phyloP scores from a whole-genome alignment of 2,888 invertebrate species.

The Cephus sareptanus region DNA sequence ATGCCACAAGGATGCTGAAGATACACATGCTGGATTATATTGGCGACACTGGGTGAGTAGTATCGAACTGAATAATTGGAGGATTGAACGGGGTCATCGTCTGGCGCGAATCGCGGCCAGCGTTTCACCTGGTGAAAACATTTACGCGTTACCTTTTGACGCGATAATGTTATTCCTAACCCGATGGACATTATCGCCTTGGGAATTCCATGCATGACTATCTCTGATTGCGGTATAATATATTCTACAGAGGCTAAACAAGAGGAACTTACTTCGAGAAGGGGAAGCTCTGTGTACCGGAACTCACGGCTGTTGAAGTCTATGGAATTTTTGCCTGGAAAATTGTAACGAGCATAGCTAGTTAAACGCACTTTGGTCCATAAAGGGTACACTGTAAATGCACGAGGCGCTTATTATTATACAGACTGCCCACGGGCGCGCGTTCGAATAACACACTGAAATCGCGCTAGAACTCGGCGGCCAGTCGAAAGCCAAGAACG shows the following conservation, averaged over 20 bases:
- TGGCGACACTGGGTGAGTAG: slow-evolving; percentile 60
- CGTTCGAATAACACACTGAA: neutral
- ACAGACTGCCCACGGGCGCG: neutral
- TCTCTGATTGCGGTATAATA: neutral
- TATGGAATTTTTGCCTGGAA: neutral
- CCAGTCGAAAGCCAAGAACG: neutral
- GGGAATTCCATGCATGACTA: neutral
- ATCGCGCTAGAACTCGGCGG: neutral
- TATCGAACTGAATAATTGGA: neutral
- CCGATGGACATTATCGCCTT: neutral
- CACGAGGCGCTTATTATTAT: neutral
- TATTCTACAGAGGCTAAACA: neutral
- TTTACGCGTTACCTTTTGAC: slow-evolving; percentile 12
- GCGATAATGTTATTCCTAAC: neutral
- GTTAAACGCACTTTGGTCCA: neutral
- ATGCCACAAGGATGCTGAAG: slow-evolving; percentile 50
- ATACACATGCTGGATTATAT: slow-evolving; percentile 64
- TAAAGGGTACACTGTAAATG: neutral
- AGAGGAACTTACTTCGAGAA: neutral
- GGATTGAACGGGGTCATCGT: neutral
- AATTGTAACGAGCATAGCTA: neutral
- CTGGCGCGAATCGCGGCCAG: slow-evolving; percentile 12
- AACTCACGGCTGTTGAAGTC: neutral
- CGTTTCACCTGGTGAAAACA: slow-evolving; percentile 20
- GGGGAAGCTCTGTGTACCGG: neutral